Percentiles rank a stretch among this genome's conserved stretches.
phyloP scores from a whole-genome alignment of 53 echinoderm and acorn worm genomes.

The Zoroaster sp. region DNA sequence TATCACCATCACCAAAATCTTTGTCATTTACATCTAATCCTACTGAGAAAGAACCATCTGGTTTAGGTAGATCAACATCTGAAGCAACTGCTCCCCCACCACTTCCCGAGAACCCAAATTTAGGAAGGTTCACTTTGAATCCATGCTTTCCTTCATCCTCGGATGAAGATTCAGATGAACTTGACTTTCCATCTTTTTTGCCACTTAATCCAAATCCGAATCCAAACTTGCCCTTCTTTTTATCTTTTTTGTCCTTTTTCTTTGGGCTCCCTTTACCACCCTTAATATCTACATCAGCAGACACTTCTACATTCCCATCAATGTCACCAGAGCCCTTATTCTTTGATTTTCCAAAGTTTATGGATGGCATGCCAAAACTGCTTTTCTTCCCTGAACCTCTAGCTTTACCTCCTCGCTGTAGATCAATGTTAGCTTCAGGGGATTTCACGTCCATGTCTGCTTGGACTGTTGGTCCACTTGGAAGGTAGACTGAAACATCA shows the following conservation, averaged over 20 bases:
- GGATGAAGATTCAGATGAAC: conserved; percentile 35
- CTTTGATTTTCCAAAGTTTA: conserved; percentile 49
- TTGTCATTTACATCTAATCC: neutral
- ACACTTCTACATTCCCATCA: conserved; percentile 50
- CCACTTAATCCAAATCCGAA: conserved; percentile 57
- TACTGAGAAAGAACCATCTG: neutral
- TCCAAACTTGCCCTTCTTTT: conserved; percentile 61
- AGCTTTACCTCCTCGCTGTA: conserved; percentile 13
- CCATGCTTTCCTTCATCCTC: conserved; percentile 42
- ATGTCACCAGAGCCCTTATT: conserved; percentile 20
- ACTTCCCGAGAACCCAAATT: neutral
- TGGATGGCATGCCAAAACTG: conserved; percentile 28
- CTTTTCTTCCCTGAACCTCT: conserved; percentile 23
- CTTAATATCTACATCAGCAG: conserved; percentile 45
- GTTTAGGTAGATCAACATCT: neutral
- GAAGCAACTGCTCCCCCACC: neutral
- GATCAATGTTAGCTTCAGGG: conserved; percentile 15
- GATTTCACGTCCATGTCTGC: conserved; percentile 16
- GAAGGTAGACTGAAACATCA: conserved; percentile 43
- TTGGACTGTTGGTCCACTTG: conserved; percentile 18
- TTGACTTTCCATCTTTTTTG: conserved; percentile 47
- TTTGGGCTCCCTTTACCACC: conserved; percentile 46
- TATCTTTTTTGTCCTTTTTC: conserved; percentile 52
- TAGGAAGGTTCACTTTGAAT: conserved; percentile 52
- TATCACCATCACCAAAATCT: conserved; percentile 36